phyloP scores from a whole-genome alignment of 1,140 invertebrate species.

The Sitobion miscanthi region DNA sequence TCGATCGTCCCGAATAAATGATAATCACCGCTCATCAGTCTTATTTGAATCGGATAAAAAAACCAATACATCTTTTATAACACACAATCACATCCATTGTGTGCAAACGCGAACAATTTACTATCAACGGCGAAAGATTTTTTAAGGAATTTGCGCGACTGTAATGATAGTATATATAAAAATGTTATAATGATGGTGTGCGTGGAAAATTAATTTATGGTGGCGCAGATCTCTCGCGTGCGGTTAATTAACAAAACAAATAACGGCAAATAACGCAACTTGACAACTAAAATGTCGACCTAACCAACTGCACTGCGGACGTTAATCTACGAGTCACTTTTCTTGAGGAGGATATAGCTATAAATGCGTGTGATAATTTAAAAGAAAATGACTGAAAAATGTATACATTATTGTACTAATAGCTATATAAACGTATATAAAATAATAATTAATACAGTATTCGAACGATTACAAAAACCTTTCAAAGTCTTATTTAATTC shows the following conservation, averaged over 20 bases:
- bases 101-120: neutral
- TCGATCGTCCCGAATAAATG: neutral
- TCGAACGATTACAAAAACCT: neutral
- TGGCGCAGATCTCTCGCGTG: neutral
- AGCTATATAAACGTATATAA: neutral
- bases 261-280: neutral
- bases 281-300: neutral
- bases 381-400: neutral
- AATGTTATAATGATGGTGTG: neutral
- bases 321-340: neutral
- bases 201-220: neutral
- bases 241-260: slow-evolving; percentile 17
- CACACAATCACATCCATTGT: neutral
- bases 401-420: neutral
- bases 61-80: neutral
- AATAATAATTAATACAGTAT: neutral
- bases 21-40: neutral
- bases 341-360: neutral
- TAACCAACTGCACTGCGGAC: neutral
- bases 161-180: neutral
- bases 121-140: neutral
- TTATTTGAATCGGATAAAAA: neutral
- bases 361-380: neutral
- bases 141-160: neutral
- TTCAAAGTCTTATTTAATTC: neutral